Conservation (phyloP, 2,113 vertebrate genomes). For the Sander lucioperca region DNA sequence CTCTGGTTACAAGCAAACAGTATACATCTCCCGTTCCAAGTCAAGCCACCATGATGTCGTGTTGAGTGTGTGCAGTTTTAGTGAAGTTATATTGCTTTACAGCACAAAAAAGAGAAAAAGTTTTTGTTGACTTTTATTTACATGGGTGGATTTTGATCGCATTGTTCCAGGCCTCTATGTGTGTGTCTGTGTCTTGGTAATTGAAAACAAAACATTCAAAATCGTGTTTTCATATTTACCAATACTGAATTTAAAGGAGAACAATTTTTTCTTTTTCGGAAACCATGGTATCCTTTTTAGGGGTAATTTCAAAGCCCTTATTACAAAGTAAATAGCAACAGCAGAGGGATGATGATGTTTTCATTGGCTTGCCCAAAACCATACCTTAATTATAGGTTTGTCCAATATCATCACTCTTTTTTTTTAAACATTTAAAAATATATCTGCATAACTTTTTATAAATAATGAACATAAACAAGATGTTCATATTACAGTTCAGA, state of each 20-base stretch:
- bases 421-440: neutral
- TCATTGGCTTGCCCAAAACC: no score
- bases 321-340: neutral
- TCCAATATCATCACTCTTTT: neutral
- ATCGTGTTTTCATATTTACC: no score
- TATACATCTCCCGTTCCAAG: no score
- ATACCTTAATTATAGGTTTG: neutral
- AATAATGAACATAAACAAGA: neutral
- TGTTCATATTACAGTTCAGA: neutral
- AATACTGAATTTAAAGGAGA: no score
- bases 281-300: neutral
- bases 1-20: no score
- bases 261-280: no score
- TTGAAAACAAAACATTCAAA: neutral
- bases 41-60: neutral
- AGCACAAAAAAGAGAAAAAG: neutral
- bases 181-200: neutral
- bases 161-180: no score
- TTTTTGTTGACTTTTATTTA: no score
- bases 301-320: neutral
- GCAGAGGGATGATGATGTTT: no score
- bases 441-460: neutral
- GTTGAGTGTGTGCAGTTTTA: neutral
- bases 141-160: no score
- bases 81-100: neutral